Percentiles rank a stretch among this genome's conserved stretches.
Conservation (phyloP, 2,797 vertebrate species). For the Salmo trutta region DNA sequence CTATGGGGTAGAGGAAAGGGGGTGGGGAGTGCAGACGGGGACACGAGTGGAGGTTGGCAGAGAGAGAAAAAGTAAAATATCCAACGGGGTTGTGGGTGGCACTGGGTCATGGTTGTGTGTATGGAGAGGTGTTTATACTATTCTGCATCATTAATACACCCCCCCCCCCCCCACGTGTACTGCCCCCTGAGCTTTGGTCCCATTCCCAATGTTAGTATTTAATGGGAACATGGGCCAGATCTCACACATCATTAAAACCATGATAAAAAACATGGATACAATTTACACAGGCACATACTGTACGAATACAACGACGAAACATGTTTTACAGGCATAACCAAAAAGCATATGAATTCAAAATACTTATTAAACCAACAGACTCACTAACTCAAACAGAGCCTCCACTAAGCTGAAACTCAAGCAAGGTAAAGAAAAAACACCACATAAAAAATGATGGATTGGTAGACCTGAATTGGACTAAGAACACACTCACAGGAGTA, state of each 20-base stretch:
- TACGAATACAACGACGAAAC: not conserved
- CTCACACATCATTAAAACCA: not conserved
- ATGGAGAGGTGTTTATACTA: not conserved
- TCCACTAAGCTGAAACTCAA: not conserved
- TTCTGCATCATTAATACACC: slow-evolving; percentile 31
- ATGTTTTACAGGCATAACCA: no score
- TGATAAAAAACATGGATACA: not conserved
- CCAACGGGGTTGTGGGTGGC: slow-evolving; percentile 8
- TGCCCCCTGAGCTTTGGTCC: slow-evolving; percentile 1
- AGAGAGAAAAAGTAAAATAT: slow-evolving; percentile 29
- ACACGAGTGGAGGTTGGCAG: no score
- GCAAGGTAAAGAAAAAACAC: no score
- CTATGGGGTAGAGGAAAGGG: slow-evolving; percentile 41
- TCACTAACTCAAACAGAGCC: not conserved
- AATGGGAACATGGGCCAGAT: slow-evolving; percentile 15
- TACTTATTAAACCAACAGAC: not conserved
- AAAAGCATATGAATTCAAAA: no score
- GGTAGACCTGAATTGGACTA: no score
- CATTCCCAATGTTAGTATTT: slow-evolving; percentile 23
- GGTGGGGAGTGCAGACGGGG: not conserved
- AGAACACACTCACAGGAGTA: no score
- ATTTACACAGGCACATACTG: not conserved
- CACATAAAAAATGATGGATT: no score
- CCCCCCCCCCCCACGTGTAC: slow-evolving; percentile 7
- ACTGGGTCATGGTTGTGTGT: not conserved